A percentile compares a stretch with the other conserved stretches of the same genome.
phyloP scores from a whole-genome alignment of 2,888 invertebrate species.

The Standfussiana lucernea region DNA sequence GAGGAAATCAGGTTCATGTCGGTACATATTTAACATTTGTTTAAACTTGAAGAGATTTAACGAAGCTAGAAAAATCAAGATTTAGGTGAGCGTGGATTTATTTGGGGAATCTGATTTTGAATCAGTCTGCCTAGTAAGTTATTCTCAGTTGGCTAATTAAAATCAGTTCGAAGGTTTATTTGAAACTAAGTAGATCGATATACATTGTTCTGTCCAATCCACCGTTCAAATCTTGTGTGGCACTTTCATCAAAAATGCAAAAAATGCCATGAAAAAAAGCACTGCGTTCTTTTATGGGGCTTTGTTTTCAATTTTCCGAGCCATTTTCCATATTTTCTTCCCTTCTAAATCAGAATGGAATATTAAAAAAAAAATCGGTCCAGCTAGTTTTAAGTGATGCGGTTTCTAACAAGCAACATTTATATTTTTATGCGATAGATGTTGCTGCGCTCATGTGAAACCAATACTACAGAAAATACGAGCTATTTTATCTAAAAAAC shows the following conservation, averaged over 20 bases:
- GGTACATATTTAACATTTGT: conserved; percentile 20
- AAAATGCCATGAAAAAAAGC: too few relatives aligned
- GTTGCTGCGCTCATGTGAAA: background rate
- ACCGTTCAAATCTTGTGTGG: background rate
- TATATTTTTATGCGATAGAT: background rate
- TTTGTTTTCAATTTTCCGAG: background rate
- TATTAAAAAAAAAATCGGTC: too few relatives aligned
- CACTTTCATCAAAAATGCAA: too few relatives aligned
- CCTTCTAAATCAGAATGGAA: background rate
- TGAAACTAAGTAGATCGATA: background rate
- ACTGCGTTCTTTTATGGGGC: background rate
- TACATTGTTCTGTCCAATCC: background rate
- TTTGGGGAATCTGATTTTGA: background rate
- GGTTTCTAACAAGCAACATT: too few relatives aligned
- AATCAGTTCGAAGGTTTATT: background rate
- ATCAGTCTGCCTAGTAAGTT: background rate
- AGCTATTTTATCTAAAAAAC: background rate
- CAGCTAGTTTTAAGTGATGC: too few relatives aligned
- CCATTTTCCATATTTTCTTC: background rate
- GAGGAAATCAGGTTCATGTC: background rate
- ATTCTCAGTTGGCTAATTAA: background rate
- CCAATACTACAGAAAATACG: background rate
- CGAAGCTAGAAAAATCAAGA: conserved; percentile 35
- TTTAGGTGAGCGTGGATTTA: background rate
- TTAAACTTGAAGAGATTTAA: conserved; percentile 20